A percentile compares a stretch with the other conserved stretches of the same genome.
Conservation (phyloP, 1,140 invertebrate species). For the Ostrea edulis region DNA sequence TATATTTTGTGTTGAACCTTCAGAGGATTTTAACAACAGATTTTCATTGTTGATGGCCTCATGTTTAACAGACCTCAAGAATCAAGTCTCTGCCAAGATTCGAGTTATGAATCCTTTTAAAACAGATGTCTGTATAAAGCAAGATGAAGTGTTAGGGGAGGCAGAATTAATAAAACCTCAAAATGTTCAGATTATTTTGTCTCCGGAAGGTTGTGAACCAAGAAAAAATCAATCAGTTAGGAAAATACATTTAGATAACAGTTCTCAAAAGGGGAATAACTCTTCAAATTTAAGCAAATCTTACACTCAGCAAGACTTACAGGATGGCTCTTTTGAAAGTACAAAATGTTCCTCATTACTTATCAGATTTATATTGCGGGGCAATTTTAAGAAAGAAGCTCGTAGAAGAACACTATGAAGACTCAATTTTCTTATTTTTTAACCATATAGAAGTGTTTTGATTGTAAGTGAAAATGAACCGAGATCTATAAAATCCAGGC, state of each 20-base stretch:
- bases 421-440: too few species aligned
- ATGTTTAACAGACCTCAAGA: slow-evolving; percentile 18
- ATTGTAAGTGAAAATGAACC: not conserved
- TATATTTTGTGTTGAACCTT: slow-evolving; percentile 37
- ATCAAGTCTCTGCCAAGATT: not conserved
- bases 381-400: not conserved
- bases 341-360: not conserved
- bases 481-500: too few species aligned
- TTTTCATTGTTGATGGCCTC: slow-evolving; percentile 24
- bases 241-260: not conserved
- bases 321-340: too few species aligned
- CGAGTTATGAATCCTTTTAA: slow-evolving; percentile 32
- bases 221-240: not conserved
- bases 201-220: not conserved
- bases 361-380: not conserved
- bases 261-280: not conserved
- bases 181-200: not conserved
- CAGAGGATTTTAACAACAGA: slow-evolving; percentile 10
- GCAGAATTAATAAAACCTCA: slow-evolving; percentile 7
- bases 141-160: slow-evolving; percentile 31
- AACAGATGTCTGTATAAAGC: not conserved
- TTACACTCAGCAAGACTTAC: too few species aligned
- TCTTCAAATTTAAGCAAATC: too few species aligned
- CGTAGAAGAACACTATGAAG: not conserved
- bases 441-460: too few species aligned